Evolutionary conservation across 2,113 vertebrate genomes (phyloP), one percentile per base, ranked within the genome.

Genomic region (Natator depressus): DNA sequence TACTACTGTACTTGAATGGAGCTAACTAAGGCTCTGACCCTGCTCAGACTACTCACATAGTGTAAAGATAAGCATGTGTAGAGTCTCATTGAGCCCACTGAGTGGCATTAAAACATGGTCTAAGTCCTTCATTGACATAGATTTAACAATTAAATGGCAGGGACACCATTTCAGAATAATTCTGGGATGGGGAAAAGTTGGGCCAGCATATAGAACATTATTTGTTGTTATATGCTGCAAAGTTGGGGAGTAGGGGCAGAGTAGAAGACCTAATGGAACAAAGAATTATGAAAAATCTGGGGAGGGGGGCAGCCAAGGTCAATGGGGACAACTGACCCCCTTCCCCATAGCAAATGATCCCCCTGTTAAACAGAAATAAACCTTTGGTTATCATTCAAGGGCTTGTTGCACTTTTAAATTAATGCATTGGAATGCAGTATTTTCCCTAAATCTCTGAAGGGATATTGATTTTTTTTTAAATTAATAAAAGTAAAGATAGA

Each of bases 381-480:
- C 20, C 80, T 29, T 51, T 85, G 31, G 81, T 91, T 95, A 94
- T 81, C 42, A 93, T 93, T 97, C 93, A 95, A 93, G 29, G 29
- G 8, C 31, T 24, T 94, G 94, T 92, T 91, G 88, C 75, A 55
- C 90, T 85, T 95, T 89, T 6, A 55, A 94, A 95, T 97, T 95
- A 86, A 94, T 92, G 87, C 81, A 85, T 19, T 95, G 93, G 85
- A 94, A 93, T 69, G 54, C 35, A 75, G 89, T 50, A 91, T 78
- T 87, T 84, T 87, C 69, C 24, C 51, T 85, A 75, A 69, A 85
- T 46, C 54, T 95, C 85, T 89, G 79, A 94, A 93, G 93, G 20
- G 81, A 90, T 76, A 59, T 14, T 96, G 82, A 87, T 83, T 91
- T 53, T 65, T 59, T 87, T 91, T 89, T 53, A 88, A 87, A 88